Evolutionary conservation across 2,888 invertebrate genomes (phyloP).

Genomic region (Orthosia gothica): DNA sequence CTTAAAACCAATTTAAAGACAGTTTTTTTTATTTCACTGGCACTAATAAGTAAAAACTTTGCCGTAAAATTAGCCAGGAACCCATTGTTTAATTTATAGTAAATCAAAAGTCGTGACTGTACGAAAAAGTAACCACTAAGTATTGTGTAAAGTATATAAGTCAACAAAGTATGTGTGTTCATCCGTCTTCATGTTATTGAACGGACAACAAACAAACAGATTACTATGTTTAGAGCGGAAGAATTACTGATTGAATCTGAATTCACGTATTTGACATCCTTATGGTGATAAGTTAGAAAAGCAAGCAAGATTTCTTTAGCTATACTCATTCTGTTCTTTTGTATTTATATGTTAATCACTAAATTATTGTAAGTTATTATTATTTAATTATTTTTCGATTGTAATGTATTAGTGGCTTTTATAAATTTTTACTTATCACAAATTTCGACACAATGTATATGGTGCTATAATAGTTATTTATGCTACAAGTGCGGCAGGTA

Average conservation of each 20-base stretch:
- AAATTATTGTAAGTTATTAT: no score
- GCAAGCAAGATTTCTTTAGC: not conserved
- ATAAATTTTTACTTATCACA: no score
- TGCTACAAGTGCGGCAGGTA: no score
- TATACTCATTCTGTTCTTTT: no score
- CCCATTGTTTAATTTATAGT: not conserved
- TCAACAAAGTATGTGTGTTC: slow-evolving; percentile 23
- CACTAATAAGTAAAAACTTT: not conserved
- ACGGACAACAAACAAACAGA: slow-evolving; percentile 27
- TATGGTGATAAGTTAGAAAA: not conserved
- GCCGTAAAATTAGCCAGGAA: not conserved
- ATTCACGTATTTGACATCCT: slow-evolving; percentile 3
- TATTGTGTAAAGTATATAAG: slow-evolving; percentile 15
- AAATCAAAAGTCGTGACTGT: slow-evolving; percentile 19
- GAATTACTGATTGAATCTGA: slow-evolving; percentile 14
- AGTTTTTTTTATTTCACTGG: no score
- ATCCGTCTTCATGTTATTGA: slow-evolving; percentile 22
- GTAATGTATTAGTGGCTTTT: no score
- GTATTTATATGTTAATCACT: no score
- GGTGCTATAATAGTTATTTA: no score
- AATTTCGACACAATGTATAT: no score
- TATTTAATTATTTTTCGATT: no score
- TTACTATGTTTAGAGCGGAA: slow-evolving; percentile 57
- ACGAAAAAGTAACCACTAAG: slow-evolving; percentile 8
- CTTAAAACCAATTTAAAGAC: no score